Percentiles rank a stretch among this genome's conserved stretches.
Conservation (phyloP, 1,140 invertebrate species). For the Metopolophium dirhodum region DNA sequence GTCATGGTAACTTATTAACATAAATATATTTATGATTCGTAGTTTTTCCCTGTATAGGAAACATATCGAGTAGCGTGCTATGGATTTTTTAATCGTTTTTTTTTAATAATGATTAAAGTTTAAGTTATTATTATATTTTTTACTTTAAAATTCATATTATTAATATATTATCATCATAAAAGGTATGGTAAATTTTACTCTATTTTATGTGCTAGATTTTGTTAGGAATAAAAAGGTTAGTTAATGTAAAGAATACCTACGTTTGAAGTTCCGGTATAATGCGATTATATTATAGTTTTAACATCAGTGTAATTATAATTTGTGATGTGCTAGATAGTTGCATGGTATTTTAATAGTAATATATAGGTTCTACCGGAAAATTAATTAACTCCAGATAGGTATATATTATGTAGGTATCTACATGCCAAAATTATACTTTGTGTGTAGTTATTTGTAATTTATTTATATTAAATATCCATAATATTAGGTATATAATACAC, state of each 20-base stretch:
- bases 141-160: no score
- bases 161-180: background rate
- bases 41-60: no score
- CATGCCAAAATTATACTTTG: background rate
- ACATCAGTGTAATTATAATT: background rate
- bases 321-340: background rate
- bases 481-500: no score
- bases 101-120: no score
- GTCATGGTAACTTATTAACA: no score
- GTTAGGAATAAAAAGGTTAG: background rate
- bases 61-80: no score
- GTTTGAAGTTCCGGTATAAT: background rate
- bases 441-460: background rate
- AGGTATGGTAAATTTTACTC: background rate
- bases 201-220: background rate
- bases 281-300: slow-evolving; percentile 12
- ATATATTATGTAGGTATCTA: no score
- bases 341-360: background rate
- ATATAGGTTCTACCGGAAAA: background rate
- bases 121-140: no score
- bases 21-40: no score
- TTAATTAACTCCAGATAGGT: background rate
- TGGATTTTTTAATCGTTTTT: no score
- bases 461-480: background rate
- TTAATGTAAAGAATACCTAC: background rate